Evolutionary conservation across 2,888 invertebrate species (phyloP).

Genomic region (Furcula furcula): DNA sequence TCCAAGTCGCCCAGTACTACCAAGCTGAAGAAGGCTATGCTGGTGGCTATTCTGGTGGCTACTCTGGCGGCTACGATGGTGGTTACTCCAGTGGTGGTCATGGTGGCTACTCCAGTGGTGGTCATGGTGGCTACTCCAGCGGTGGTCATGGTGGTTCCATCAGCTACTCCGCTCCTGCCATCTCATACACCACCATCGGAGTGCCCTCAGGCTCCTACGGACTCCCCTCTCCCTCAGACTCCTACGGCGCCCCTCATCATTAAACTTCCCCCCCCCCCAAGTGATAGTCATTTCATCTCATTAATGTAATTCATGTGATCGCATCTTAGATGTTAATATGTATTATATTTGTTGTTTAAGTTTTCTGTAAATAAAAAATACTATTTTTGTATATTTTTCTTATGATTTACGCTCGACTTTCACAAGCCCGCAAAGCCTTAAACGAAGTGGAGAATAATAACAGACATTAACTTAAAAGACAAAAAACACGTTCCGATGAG

Average conservation of each 20-base stretch:
- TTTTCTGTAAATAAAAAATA: conserved; percentile 79
- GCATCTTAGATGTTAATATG: conserved; percentile 69
- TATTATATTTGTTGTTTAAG: conserved; percentile 73
- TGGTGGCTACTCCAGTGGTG: conserved; percentile 43
- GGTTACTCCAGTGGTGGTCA: conserved; percentile 32
- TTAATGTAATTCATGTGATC: conserved; percentile 75
- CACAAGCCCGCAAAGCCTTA: conserved; percentile 16
- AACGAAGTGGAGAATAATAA: conserved; percentile 30
- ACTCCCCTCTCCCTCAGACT: conserved; percentile 64
- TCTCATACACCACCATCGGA: conserved; percentile 65
- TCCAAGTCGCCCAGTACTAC: conserved; percentile 93
- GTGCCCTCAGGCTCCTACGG: conserved; percentile 75
- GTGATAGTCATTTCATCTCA: conserved; percentile 68
- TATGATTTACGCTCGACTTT: conserved; percentile 32
- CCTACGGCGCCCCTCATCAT: conserved; percentile 72
- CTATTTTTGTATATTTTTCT: conserved; percentile 51
- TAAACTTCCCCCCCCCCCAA: conserved; percentile 50
- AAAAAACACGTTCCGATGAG: conserved; percentile 30
- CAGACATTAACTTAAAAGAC: conserved; percentile 30
- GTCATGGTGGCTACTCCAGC: conserved; percentile 42
- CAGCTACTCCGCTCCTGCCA: conserved; percentile 49
- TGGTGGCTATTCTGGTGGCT: conserved; percentile 56
- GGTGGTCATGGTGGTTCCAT: conserved; percentile 53
- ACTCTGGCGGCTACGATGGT: conserved; percentile 41
- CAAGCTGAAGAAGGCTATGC: conserved; percentile 84